phyloP scores from a whole-genome alignment of 2,113 vertebrate genomes.

The Oriolus oriolus region DNA sequence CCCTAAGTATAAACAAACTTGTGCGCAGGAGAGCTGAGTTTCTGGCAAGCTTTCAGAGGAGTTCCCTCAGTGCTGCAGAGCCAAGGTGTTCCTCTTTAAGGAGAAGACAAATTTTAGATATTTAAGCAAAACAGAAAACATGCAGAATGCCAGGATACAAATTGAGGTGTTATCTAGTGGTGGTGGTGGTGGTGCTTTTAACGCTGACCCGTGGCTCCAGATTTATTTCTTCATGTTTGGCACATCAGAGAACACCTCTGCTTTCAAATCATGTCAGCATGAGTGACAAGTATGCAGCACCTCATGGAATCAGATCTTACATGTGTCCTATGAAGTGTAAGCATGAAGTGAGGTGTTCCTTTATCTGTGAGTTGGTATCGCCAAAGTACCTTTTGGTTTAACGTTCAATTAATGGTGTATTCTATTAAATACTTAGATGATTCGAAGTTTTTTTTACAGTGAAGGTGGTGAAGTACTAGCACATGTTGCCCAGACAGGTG shows the following conservation, averaged over 20 bases:
- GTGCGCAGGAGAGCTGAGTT: background rate
- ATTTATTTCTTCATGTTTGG: background rate
- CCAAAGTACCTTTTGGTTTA: background rate
- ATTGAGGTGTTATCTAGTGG: background rate
- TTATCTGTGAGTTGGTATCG: background rate
- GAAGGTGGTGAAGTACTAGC: background rate
- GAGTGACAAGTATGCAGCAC: fast-evolving
- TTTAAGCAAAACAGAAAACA: background rate
- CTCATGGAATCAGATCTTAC: background rate
- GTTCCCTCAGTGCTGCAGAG: background rate
- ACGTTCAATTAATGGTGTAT: background rate
- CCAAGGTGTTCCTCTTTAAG: background rate
- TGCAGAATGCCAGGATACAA: background rate
- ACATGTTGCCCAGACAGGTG: background rate
- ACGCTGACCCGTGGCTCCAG: background rate
- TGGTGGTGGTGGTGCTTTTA: background rate
- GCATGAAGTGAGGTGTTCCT: background rate
- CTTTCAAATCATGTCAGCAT: background rate
- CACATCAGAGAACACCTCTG: background rate
- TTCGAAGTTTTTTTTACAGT: background rate
- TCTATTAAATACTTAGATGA: background rate
- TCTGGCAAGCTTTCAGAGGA: background rate
- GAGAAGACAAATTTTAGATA: background rate
- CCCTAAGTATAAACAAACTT: background rate
- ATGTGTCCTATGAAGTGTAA: fast-evolving